Evolutionary conservation across 2,888 invertebrate species (phyloP).

Genomic region (Ormyrus nitidulus): DNA sequence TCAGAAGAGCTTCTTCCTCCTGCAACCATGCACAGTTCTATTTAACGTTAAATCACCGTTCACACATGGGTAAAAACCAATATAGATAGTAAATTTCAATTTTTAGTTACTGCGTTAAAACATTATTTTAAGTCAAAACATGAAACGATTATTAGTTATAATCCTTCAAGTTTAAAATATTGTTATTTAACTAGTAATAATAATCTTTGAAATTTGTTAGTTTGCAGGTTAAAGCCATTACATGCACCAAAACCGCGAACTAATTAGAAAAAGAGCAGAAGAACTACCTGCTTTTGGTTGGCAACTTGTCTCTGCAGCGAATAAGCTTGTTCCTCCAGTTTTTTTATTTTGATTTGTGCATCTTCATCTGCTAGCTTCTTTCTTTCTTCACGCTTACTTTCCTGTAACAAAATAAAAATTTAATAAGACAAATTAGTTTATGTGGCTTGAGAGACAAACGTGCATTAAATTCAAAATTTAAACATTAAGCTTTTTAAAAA

Average conservation of each 20-base stretch:
- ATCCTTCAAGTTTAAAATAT: not conserved
- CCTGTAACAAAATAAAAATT: constrained; percentile 77
- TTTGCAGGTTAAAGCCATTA: constrained; percentile 65
- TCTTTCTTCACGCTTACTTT: constrained; percentile 92
- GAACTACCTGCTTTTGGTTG: constrained; percentile 84
- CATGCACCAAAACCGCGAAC: constrained; percentile 60
- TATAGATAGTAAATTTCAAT: constrained; percentile 53
- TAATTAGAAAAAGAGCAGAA: constrained; percentile 52
- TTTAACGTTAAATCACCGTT: constrained; percentile 71
- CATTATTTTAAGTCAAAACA: constrained; percentile 26
- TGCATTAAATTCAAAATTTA: no score
- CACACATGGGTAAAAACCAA: constrained; percentile 58
- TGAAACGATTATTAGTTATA: not conserved
- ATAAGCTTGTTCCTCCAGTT: constrained; percentile 94
- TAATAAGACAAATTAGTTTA: not conserved
- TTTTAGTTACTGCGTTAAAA: constrained; percentile 51
- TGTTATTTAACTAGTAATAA: not conserved
- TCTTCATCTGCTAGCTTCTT: constrained; percentile 96
- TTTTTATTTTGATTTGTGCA: constrained; percentile 94
- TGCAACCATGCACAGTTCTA: constrained; percentile 75
- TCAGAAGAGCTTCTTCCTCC: constrained; percentile 97
- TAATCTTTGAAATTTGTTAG: constrained; percentile 56
- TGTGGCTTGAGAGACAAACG: no score
- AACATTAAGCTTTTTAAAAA: not conserved
- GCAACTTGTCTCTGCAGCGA: constrained; percentile 94